Conservation (phyloP, 1,140 invertebrate genomes). For the Formica selysi region DNA sequence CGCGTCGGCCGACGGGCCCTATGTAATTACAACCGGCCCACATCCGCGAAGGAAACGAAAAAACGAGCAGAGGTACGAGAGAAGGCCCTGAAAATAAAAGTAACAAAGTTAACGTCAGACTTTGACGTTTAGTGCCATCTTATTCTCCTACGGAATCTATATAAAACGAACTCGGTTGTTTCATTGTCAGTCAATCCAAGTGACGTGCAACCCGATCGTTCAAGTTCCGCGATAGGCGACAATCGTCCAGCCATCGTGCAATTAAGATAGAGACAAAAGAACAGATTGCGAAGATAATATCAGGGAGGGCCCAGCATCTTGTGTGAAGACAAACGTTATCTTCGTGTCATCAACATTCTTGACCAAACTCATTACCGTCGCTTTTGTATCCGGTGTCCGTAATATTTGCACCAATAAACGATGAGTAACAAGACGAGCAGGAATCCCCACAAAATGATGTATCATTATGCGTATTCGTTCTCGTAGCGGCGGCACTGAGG, state of each 20-base stretch:
- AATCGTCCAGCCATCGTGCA: background rate
- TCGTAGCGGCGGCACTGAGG: conserved; percentile 55
- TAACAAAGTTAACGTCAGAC: conserved; percentile 29
- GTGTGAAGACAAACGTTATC: conserved; percentile 65
- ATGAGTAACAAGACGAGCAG: conserved; percentile 73
- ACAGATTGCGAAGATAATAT: conserved; percentile 58
- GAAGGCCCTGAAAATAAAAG: conserved; percentile 57
- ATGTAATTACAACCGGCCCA: conserved; percentile 81
- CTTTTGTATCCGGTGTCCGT: conserved; percentile 69
- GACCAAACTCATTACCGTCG: conserved; percentile 66
- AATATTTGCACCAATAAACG: conserved; percentile 74
- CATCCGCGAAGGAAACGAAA: conserved; percentile 65
- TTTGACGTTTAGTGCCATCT: conserved; percentile 54
- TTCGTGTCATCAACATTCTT: conserved; percentile 68
- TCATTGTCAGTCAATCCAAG: conserved; percentile 3
- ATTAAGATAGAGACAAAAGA: conserved; percentile 36
- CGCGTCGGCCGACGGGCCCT: conserved; percentile 70
- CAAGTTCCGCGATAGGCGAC: too few species aligned
- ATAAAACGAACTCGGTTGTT: conserved; percentile 16
- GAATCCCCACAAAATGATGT: conserved; percentile 76
- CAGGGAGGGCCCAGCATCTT: conserved; percentile 12
- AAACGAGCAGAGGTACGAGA: conserved; percentile 23
- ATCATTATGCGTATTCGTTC: conserved; percentile 72
- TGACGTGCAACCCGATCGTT: background rate
- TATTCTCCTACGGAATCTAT: background rate